Evolutionary conservation across 2,888 invertebrate genomes (phyloP).

Genomic region (Acronicta leporina): DNA sequence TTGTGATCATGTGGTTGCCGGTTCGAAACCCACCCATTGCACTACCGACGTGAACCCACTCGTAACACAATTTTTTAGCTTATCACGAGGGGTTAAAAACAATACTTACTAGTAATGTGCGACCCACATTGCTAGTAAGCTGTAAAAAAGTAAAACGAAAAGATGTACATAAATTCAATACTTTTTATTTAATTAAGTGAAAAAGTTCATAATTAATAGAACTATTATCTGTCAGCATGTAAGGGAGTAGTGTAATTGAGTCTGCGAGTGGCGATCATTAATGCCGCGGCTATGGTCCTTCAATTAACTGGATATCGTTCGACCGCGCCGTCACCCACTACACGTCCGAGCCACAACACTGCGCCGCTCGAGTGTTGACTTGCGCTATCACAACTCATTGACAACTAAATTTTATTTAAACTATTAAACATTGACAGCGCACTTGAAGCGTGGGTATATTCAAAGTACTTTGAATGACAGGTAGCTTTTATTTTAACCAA

Average conservation of each 20-base stretch:
- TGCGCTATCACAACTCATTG: slow-evolving; percentile 23
- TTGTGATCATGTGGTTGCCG: too few relatives aligned
- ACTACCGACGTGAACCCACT: too few relatives aligned
- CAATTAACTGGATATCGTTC: slow-evolving; percentile 58
- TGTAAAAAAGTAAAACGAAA: too few relatives aligned
- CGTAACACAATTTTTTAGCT: too few relatives aligned
- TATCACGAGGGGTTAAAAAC: too few relatives aligned
- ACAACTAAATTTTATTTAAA: slow-evolving; percentile 8
- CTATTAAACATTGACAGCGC: neutral
- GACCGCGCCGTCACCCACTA: slow-evolving; percentile 45
- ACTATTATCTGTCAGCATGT: slow-evolving; percentile 16
- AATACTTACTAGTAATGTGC: too few relatives aligned
- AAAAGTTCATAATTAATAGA: slow-evolving; percentile 5
- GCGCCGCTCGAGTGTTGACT: slow-evolving; percentile 28
- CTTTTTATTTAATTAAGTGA: neutral
- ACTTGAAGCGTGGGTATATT: slow-evolving; percentile 11
- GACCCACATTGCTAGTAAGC: too few relatives aligned
- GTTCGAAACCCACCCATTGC: too few relatives aligned
- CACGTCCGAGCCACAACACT: slow-evolving; percentile 42
- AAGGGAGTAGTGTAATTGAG: slow-evolving; percentile 45
- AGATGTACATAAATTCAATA: too few relatives aligned
- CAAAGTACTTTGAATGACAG: neutral
- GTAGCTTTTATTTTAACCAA: too few relatives aligned
- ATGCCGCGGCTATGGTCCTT: slow-evolving; percentile 45
- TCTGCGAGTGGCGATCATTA: slow-evolving; percentile 47